Evolutionary conservation across 2,888 invertebrate species (phyloP).

Genomic region (Eilema caniola): DNA sequence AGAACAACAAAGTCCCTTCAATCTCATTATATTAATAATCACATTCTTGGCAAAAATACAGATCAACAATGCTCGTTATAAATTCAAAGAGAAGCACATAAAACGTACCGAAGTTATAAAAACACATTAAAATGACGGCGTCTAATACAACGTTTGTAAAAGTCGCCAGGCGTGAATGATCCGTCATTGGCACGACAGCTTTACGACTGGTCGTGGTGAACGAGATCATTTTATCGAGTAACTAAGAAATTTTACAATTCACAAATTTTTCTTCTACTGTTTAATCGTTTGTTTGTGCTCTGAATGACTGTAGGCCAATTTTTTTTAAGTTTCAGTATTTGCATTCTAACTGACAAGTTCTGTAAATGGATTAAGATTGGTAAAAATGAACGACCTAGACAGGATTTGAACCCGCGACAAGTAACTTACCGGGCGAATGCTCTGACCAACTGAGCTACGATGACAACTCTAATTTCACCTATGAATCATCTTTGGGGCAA

Average conservation of each 20-base stretch:
- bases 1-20: slow-evolving; percentile 36
- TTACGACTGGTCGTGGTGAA: slow-evolving; percentile 52
- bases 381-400: too few species aligned
- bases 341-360: too few species aligned
- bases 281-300: slow-evolving; percentile 16
- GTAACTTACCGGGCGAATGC: too few species aligned
- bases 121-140: slow-evolving; percentile 37
- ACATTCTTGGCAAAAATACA: slow-evolving; percentile 50
- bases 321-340: too few species aligned
- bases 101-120: slow-evolving; percentile 41
- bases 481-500: too few species aligned
- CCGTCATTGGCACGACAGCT: slow-evolving; percentile 60
- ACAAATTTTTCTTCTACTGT: slow-evolving; percentile 27
- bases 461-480: too few species aligned
- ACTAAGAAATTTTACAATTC: slow-evolving; percentile 23
- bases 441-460: too few species aligned
- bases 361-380: too few species aligned
- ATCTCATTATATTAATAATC: slow-evolving; percentile 54
- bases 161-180: slow-evolving; percentile 57
- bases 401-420: too few species aligned
- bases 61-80: slow-evolving; percentile 50
- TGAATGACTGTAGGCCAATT: slow-evolving; percentile 19
- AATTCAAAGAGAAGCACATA: slow-evolving; percentile 44
- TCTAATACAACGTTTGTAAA: slow-evolving; percentile 28
- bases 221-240: slow-evolving; percentile 36